Base-by-base conservation (phyloP, 1,140 invertebrate genomes). In the Parasteatoda tepidariorum region DNA sequence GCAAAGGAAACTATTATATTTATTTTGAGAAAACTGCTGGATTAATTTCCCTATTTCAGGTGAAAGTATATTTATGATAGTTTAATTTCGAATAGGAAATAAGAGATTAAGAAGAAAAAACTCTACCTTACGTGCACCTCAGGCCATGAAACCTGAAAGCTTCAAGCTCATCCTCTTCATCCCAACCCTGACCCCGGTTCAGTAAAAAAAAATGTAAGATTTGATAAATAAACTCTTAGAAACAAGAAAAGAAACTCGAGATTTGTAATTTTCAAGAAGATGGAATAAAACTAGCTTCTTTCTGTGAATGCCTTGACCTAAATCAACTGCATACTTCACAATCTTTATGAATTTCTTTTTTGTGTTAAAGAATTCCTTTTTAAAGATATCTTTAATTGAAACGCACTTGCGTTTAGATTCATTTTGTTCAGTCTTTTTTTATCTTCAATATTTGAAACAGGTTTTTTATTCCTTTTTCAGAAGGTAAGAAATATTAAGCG, bases 271-370 rank as follows among this genome's bases (percentile, higher is more conserved):
- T 59, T 74, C 59, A 64, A 30, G 34, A 75, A 11, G 59, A 75
- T 75, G 73, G 33, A n/a, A 59, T 59, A 57, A 48, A 75, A 75
- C 73, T 62, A 64, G 57, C 59, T 48, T 64, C 28, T 54, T 38
- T 18, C 34, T 75, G 22, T 28, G 73, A 75, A 75, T 64, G 57
- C 73, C 73, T 75, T 75, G 73, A 75, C 73, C 73, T 48, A 75
- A 75, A 75, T 75, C 73, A 62, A 62, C 59, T 75, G 73, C 73
- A 75, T 75, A 55, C 73, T 75, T 75, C 59, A 75, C 22, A 75
- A 62, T 71, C 68, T 38, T 71, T 71, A 41, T 34, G 33, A 64
- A 75, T 75, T 75, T 75, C 59, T 64, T 75, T 74, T 75, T 54
- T 75, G 59, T 38, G 15, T n/a, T n/a, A n/a, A n/a, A 59, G 18